Evolutionary conservation across 2,888 invertebrate species (phyloP), one percentile per base, ranked within the genome.

Genomic region (Drosophila quinaria): DNA sequence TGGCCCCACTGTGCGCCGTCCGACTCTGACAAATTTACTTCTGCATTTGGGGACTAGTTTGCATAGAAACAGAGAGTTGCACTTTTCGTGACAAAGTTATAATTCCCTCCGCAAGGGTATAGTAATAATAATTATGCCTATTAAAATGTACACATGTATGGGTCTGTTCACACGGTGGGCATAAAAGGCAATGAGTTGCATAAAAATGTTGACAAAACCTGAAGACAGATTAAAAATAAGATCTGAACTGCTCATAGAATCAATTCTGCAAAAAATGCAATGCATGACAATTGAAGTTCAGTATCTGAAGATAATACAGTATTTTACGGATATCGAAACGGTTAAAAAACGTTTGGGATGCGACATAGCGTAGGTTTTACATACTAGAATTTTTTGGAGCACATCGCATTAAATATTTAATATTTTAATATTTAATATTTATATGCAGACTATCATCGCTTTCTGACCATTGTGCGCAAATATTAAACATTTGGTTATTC

Each of bases 401-500:
- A n/a, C n/a, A n/a, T n/a, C n/a, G n/a, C n/a, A n/a, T n/a, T n/a
- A n/a, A n/a, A n/a, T n/a, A n/a, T n/a, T n/a, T n/a, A n/a, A n/a
- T n/a, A n/a, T n/a, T n/a, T n/a, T n/a, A n/a, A n/a, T n/a, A n/a
- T n/a, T n/a, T n/a, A n/a, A n/a, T 11, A 37, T 37, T 37, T 37
- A 37, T 37, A 37, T 37, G 1, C 5, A 37, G 6, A 6, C 6
- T 11, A 13, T n/a, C 5, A n/a, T 35, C 35, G 35, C 35, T 5
- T n/a, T 11, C 4, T 4, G 35, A 4, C 35, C 13, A 35, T 5
- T 35, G 35, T 56, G 39, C 65, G 47, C 62, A 67, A 59, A 47
- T 72, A 70, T 56, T 73, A 52, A 74, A 37, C 58, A 62, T 77
- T 81, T 71, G 83, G 80, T 82, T 86, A 81, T 74, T 74, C 50